These are phyloP conservation scores for Dasypogon diadema DNA, from an alignment of 2,888 invertebrate species.

Conservation along the genomic window DNA sequence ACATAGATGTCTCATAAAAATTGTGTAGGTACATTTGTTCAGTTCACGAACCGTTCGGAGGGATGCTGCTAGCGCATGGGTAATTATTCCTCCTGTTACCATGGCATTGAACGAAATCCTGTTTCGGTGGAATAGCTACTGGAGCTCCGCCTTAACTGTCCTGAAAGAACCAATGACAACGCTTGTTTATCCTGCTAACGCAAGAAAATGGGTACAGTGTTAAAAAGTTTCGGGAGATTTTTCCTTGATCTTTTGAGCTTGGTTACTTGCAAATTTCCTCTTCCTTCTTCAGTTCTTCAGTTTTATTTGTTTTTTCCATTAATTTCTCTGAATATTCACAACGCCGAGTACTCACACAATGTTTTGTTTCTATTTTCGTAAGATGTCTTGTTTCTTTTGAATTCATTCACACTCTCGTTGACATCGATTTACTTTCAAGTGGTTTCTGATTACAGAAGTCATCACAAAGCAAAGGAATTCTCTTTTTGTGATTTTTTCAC, in stretches of 20 bases:
- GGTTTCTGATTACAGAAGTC: slow-evolving; percentile 31
- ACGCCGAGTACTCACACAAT: not conserved
- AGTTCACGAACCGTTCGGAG: too few relatives aligned
- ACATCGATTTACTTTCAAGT: slow-evolving; percentile 44
- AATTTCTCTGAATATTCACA: not conserved
- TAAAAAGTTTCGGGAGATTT: not conserved
- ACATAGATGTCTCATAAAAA: too few relatives aligned
- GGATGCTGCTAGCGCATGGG: not conserved
- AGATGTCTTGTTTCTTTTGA: not conserved
- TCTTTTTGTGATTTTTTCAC: not conserved
- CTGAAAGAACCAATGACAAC: not conserved
- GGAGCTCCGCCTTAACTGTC: slow-evolving; percentile 13
- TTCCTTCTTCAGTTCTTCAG: not conserved
- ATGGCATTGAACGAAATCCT: not conserved
- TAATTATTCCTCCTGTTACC: not conserved
- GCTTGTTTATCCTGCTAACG: not conserved
- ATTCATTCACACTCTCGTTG: slow-evolving; percentile 33
- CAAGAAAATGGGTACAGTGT: slow-evolving; percentile 12
- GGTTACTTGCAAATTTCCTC: not conserved
- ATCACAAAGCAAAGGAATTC: not conserved
- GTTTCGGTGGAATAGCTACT: too few relatives aligned
- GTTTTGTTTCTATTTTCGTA: slow-evolving; percentile 44
- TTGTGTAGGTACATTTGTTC: too few relatives aligned
- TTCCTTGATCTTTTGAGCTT: not conserved
- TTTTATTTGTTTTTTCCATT: not conserved